phyloP scores from a whole-genome alignment of 2,797 vertebrate species.

The Poeciliopsis infans region DNA sequence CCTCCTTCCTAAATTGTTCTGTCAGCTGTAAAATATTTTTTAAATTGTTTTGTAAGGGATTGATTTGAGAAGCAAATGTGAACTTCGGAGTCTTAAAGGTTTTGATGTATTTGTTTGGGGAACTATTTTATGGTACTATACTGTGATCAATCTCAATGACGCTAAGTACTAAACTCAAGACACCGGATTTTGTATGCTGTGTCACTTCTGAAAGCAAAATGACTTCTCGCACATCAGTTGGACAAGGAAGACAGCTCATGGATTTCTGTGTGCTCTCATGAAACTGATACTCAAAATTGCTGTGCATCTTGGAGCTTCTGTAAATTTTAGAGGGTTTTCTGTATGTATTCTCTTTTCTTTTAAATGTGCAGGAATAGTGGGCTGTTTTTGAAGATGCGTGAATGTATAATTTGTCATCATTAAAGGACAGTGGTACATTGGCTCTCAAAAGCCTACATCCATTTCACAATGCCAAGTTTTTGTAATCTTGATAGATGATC shows the following conservation, averaged over 20 bases:
- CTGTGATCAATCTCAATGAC: not conserved
- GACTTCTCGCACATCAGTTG: conserved; percentile 40
- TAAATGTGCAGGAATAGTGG: not conserved
- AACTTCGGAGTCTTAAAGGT: conserved; percentile 51
- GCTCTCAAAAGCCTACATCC: not conserved
- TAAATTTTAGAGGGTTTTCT: conserved; percentile 5
- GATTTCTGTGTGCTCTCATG: not conserved
- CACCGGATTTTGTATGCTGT: conserved; percentile 8
- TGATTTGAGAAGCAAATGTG: conserved; percentile 39
- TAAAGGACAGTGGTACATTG: not conserved
- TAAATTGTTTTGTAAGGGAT: conserved; percentile 50
- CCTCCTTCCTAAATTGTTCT: not conserved
- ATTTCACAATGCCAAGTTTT: not conserved
- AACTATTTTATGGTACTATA: conserved; percentile 39
- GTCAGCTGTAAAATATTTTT: conserved; percentile 27
- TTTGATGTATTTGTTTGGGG: conserved; percentile 9
- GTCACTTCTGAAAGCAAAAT: conserved; percentile 30
- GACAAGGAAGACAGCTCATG: not conserved
- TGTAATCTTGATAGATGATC: not conserved
- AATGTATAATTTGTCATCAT: conserved; percentile 17
- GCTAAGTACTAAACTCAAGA: conserved; percentile 12
- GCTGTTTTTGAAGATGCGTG: conserved; percentile 7
- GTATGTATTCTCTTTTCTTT: not conserved
- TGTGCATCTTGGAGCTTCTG: not conserved
- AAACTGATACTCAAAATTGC: not conserved